Base-by-base conservation (phyloP, 2,888 invertebrate genomes). In the Chironomus riparius region DNA sequence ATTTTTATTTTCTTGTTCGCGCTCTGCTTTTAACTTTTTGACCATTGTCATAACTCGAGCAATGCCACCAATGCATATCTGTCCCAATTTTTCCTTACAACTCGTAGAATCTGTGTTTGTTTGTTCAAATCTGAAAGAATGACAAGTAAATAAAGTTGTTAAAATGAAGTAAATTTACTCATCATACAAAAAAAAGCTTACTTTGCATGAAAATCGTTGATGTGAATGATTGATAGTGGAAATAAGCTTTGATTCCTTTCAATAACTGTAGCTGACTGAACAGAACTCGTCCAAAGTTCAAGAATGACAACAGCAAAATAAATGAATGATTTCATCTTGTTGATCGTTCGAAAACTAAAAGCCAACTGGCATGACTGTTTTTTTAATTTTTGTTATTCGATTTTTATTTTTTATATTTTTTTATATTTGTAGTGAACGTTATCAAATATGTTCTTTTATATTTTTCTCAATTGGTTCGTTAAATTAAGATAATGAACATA, bases 1-100 rank as follows among this genome's bases (percentile, higher is more conserved):
- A 77, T 91, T 82, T 18, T 62, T 72, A 77, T 88, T 87, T 78
- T 83, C 81, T 1, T 82, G 79, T 50, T 84, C 82, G 2, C 87
- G 83, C 0, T 85, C 81, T 13, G 81, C 78, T 1, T 84, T 80
- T 56, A 88, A 80, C 22, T 82, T 81, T 7, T 84, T 83, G 21
- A 90, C 86, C 71, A 87, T 87, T 22, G 87, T 83, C 78, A 87
- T 88, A 0, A 91, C 84, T 0, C 92, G 86, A 0, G 92, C 88
- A 79, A 91, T 88, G 0, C 92, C 92, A 0, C 92, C 92, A 3
- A 91, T 86, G 79, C 92, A 92, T 6, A 85, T 83, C 18, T 77
- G 77, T 5, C 79, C 77, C 65, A 85, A 84, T 22, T 83, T 86
- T 70, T 81, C 81, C 12, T 86, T 83, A 77, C 91, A 91, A 13